Percentiles rank a stretch among this genome's conserved stretches.
phyloP scores from a whole-genome alignment of 2,797 vertebrate genomes.

The Euphonia xanthogaster region DNA sequence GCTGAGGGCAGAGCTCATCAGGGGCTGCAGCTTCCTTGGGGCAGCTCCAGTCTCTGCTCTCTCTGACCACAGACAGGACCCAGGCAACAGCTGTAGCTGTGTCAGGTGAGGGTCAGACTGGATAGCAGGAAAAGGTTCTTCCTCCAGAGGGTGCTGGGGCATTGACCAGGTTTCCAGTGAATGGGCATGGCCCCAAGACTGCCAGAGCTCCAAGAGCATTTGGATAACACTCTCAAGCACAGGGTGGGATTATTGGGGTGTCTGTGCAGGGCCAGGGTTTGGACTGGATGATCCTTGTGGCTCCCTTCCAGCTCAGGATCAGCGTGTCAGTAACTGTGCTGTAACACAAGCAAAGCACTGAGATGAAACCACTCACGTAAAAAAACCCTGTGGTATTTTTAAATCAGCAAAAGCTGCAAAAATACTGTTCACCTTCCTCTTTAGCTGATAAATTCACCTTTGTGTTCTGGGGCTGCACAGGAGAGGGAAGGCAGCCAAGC shows the following conservation, averaged over 20 bases:
- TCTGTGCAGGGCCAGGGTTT: not conserved
- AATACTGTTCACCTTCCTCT: not conserved
- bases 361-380: not conserved
- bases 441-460: not conserved
- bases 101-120: not conserved
- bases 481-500: not conserved
- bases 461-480: not conserved
- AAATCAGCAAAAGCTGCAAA: not conserved
- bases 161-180: not conserved
- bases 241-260: not conserved
- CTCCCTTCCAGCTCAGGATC: not conserved
- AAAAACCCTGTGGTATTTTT: not conserved
- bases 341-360: not conserved
- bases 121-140: not conserved
- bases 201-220: not conserved
- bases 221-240: fast-evolving
- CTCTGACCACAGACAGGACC: not conserved
- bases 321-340: not conserved
- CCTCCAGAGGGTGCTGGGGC: not conserved
- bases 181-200: not conserved
- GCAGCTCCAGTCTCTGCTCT: not conserved
- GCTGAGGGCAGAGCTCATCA: not conserved
- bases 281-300: not conserved
- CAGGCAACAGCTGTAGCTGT: not conserved
- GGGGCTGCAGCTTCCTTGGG: not conserved